Base-by-base conservation (phyloP, 2,888 invertebrate genomes). In the Hymenopus coronatus region DNA sequence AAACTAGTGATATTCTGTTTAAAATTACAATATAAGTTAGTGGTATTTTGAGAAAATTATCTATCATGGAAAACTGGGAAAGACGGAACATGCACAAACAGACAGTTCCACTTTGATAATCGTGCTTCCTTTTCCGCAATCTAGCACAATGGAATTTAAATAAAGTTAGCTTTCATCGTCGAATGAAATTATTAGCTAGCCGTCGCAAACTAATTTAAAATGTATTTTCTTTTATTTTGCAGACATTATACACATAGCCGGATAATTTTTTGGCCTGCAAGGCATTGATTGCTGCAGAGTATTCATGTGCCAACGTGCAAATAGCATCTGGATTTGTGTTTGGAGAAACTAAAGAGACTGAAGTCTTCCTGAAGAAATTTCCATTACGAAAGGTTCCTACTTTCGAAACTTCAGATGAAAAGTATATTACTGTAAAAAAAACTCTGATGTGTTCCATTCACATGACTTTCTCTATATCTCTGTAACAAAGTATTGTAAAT, bases 361-460 rank as follows among this genome's bases (percentile, higher is more conserved):
- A 96, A 91, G 96, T 94, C 88, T 99, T 99, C 94, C 94, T 98
- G 91, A 96, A 97, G 93, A 99, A 99, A 94, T 99, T 99, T 93
- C 99, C 99, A n/a, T 95, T 97, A 90, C 99, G 99, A 94, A 99
- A 99, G 96, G 99, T 99, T n/a, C n/a, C n/a, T n/a, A n/a, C n/a
- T n/a, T n/a, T n/a, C n/a, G n/a, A n/a, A n/a, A n/a, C n/a, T n/a
- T n/a, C n/a, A n/a, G n/a, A n/a, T n/a, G n/a, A n/a, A n/a, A n/a
- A n/a, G n/a, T n/a, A n/a, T n/a, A n/a, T n/a, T n/a, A n/a, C n/a
- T n/a, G n/a, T n/a, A n/a, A n/a, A n/a, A n/a, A n/a, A n/a, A n/a
- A n/a, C n/a, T n/a, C n/a, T n/a, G n/a, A n/a, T n/a, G n/a, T n/a
- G n/a, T n/a, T n/a, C n/a, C n/a, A n/a, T n/a, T n/a, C n/a, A n/a